phyloP scores from a whole-genome alignment of 2,113 vertebrate species.

The Gasterosteus nipponicus region DNA sequence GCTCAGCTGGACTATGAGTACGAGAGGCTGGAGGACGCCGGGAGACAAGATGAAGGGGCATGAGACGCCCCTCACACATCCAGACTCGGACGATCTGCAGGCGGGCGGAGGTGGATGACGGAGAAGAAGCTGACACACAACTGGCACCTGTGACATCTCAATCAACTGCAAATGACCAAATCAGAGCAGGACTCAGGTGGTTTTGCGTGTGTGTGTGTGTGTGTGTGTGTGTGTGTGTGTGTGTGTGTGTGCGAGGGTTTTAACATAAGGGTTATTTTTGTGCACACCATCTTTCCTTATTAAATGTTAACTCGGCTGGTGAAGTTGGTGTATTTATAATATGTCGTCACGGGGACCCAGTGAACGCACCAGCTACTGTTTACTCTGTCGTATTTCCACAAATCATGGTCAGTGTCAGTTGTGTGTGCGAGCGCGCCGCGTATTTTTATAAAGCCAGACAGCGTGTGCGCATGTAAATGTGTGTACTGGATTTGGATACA shows the following conservation, averaged over 20 bases:
- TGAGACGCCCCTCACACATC: conserved; percentile 33
- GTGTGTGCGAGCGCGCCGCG: conserved; percentile 30
- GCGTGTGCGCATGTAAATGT: conserved; percentile 34
- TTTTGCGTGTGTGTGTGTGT: conserved; percentile 4
- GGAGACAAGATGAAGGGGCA: conserved; percentile 41
- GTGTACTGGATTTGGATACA: conserved; percentile 48
- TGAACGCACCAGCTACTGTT: conserved; percentile 9
- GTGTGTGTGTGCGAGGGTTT: background rate
- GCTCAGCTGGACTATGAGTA: conserved; percentile 77
- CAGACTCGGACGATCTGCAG: conserved; percentile 19
- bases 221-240: conserved; percentile 6
- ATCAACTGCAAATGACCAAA: conserved; percentile 35
- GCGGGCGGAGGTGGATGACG: conserved; percentile 35
- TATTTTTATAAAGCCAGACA: conserved; percentile 35
- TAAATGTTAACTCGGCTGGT: conserved; percentile 72
- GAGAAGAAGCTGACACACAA: conserved; percentile 20
- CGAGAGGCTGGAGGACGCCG: conserved; percentile 62
- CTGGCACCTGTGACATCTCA: conserved; percentile 52
- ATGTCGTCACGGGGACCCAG: conserved; percentile 16
- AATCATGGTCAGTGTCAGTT: conserved; percentile 39
- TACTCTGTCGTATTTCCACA: conserved; percentile 35
- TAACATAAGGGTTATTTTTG: conserved; percentile 16
- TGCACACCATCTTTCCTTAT: conserved; percentile 62
- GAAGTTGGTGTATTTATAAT: conserved; percentile 58
- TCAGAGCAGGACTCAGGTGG: conserved; percentile 60